A percentile compares a stretch with the other conserved stretches of the same genome.
Conservation (phyloP, 1,140 invertebrate genomes). For the Magallana angulata region DNA sequence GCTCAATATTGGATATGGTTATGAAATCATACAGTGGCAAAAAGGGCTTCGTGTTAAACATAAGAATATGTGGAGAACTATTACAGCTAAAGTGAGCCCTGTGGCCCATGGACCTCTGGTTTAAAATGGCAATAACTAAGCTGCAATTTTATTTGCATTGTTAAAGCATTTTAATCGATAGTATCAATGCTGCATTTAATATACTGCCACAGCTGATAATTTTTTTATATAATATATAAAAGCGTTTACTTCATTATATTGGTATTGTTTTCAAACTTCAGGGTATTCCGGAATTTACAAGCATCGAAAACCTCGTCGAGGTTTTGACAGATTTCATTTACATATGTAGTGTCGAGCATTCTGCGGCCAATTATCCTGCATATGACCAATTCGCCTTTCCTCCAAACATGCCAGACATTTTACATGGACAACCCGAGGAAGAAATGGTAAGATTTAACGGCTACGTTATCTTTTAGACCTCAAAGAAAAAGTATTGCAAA, state of each 20-base stretch:
- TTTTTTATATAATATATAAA: background rate
- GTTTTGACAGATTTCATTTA: conserved; percentile 79
- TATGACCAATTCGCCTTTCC: conserved; percentile 80
- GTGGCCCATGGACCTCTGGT: no score
- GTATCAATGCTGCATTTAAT: background rate
- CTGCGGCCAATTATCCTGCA: conserved; percentile 80
- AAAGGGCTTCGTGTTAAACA: no score
- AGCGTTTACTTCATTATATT: no score
- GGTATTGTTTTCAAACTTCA: conserved; percentile 7
- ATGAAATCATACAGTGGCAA: no score
- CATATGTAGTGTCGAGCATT: conserved; percentile 80
- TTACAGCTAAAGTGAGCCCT: no score
- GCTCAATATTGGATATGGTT: no score
- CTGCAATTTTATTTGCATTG: background rate
- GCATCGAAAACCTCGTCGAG: conserved; percentile 74
- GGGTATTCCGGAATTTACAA: conserved; percentile 74
- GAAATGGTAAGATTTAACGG: no score
- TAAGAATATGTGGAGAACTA: no score
- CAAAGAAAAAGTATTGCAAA: no score
- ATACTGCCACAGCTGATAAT: background rate
- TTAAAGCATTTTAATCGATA: background rate
- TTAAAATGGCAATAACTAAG: background rate
- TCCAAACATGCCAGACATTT: conserved; percentile 80
- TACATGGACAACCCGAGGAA: conserved; percentile 76
- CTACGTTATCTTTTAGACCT: no score